Evolutionary conservation across 1,140 invertebrate species (phyloP), one percentile per base, ranked within the genome.

Genomic region (Meteorus sp.): DNA sequence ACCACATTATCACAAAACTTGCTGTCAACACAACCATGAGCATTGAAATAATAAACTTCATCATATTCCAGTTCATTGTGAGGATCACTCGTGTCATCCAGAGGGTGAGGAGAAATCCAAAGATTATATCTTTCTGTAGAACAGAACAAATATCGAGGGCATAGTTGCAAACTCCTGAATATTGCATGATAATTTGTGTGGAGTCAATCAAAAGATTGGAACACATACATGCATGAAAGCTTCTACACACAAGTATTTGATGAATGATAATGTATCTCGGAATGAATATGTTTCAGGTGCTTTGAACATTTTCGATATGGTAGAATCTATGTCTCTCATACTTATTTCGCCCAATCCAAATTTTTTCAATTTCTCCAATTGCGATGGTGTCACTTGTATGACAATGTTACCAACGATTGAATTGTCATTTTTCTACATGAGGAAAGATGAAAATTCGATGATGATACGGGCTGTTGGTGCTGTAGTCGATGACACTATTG

Each of bases 1-100:
- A 68, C 65, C 67, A 75, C 4, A 65, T 74, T 29, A 75, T 66
- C 6, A 71, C 54, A 39, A 69, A 77, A 56, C 73, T 75, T 0
- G 60, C 47, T 19, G 68, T 6, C 15, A 72, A 53, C 41, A 70
- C 60, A 3, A 70, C 5, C 35, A 66, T 41, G 4, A 68, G 33
- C 3, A 61, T 11, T 23, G 65, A 7, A 5, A 67, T 37, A 7
- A 73, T 59, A 6, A 68, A 15, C 22, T 63, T 63, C 1, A 61
- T 23, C 39, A 48, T 61, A n/a, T 64, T 63, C 54, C 57, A 57
- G 23, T n/a, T 60, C 23, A 25, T 43, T 51, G 19, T 55, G 5
- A 60, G 13, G n/a, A 63, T 2, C 22, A 53, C 29, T 41, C 45
- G 57, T 2, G 51, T 59, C 13, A 63, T 17, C 27, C 59, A 54